Percentiles rank a stretch among this genome's conserved stretches.
phyloP scores from a whole-genome alignment of 2,797 vertebrate genomes.

The Podargus strigoides region DNA sequence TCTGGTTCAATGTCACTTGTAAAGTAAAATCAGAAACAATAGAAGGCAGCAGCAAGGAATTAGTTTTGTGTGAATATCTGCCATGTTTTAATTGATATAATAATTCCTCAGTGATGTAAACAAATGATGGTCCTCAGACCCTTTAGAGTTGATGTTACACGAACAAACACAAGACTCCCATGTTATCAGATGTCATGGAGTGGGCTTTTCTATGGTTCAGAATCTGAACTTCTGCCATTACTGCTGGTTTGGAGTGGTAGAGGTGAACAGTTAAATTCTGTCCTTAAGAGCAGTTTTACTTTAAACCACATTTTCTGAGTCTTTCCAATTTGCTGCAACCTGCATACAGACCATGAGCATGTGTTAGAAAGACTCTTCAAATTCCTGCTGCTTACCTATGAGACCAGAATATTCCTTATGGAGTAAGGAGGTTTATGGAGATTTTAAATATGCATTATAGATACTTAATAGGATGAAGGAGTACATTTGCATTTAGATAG shows the following conservation, averaged over 20 bases:
- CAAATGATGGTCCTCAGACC: not conserved
- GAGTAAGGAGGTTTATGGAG: not conserved
- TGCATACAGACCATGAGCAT: not conserved
- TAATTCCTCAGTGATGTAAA: not conserved
- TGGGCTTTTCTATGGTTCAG: not conserved
- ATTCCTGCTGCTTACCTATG: not conserved
- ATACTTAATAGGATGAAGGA: not conserved
- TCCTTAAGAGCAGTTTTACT: not conserved
- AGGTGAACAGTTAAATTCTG: not conserved
- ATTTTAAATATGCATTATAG: not conserved
- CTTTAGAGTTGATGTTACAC: not conserved
- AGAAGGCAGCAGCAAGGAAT: not conserved
- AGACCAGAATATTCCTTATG: not conserved
- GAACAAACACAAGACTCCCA: not conserved
- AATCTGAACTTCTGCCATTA: not conserved
- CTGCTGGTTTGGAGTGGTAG: not conserved
- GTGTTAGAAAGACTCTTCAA: not conserved
- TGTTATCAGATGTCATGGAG: not conserved
- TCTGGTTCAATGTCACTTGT: not conserved
- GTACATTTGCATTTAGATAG: constrained; percentile 31
- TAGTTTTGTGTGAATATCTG: not conserved
- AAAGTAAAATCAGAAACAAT: not conserved
- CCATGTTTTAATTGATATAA: not conserved
- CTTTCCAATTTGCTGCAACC: not conserved
- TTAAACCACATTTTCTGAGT: not conserved